A percentile compares a stretch with the other conserved stretches of the same genome.
Conservation (phyloP, 2,888 invertebrate species). For the Myopa tessellatipennis region DNA sequence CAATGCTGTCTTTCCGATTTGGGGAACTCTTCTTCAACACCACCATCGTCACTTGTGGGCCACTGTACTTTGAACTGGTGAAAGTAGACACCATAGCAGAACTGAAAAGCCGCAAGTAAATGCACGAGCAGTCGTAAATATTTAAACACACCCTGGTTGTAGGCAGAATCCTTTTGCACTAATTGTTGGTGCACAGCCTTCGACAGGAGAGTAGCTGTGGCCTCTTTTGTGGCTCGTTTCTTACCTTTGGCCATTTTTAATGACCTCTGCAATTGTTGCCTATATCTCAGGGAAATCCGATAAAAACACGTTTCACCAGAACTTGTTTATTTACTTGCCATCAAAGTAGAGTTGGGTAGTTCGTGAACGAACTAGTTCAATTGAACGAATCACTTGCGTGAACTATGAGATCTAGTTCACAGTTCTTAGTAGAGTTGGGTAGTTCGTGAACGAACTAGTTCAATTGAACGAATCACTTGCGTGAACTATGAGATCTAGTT, state of each 20-base stretch:
- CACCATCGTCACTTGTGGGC: slow-evolving; percentile 53
- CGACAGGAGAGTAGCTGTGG: neutral
- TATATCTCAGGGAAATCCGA: neutral
- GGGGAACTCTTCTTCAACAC: slow-evolving; percentile 29
- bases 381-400: no score
- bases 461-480: no score
- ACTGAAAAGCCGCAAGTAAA: slow-evolving; percentile 73
- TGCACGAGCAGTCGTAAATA: slow-evolving; percentile 66
- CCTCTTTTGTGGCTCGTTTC: slow-evolving; percentile 24
- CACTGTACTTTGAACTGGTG: slow-evolving; percentile 73
- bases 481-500: no score
- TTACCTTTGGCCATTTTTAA: slow-evolving; percentile 38
- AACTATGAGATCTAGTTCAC: no score
- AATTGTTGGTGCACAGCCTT: slow-evolving; percentile 41
- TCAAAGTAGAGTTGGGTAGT: no score
- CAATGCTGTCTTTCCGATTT: slow-evolving; percentile 64
- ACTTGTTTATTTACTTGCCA: no score
- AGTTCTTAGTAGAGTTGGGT: no score
- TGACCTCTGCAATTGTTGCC: neutral
- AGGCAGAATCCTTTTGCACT: slow-evolving; percentile 53
- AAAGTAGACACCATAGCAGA: slow-evolving; percentile 76
- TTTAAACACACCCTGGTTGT: slow-evolving; percentile 55
- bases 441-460: no score
- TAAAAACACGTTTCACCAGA: neutral
- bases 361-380: no score